phyloP scores from a whole-genome alignment of 2,113 vertebrate genomes.

The Procavia capensis region DNA sequence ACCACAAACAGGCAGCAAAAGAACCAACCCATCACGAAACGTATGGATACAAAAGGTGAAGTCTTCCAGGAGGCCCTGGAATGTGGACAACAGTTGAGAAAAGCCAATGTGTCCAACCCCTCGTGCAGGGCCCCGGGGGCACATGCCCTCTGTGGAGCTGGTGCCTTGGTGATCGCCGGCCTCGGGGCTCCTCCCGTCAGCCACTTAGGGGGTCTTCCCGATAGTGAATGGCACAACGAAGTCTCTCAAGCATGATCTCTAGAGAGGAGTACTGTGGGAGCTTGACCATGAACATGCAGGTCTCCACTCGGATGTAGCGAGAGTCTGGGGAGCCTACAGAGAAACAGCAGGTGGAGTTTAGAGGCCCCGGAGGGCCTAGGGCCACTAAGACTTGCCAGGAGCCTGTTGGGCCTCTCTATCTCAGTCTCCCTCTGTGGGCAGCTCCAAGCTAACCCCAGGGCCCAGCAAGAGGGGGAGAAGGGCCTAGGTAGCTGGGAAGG shows the following conservation, averaged over 20 bases:
- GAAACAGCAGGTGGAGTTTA: neutral
- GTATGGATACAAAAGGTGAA: constrained; percentile 85
- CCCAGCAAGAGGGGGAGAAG: neutral
- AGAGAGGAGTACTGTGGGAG: constrained; percentile 98
- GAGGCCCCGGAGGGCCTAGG: neutral
- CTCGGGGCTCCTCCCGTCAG: constrained; percentile 81
- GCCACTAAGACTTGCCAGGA: no score
- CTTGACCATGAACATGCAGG: constrained; percentile 99
- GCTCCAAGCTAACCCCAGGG: neutral
- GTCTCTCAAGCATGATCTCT: constrained; percentile 97
- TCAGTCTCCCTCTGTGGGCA: no score
- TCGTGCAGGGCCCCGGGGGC: constrained; percentile 68
- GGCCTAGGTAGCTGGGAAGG: no score
- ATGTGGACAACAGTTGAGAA: constrained; percentile 77
- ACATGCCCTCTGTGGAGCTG: neutral
- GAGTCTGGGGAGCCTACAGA: constrained; percentile 94
- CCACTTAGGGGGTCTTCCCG: constrained; percentile 98
- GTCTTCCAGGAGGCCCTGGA: constrained; percentile 83
- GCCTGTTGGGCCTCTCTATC: neutral
- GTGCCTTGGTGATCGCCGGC: constrained; percentile 51
- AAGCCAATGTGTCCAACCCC: constrained; percentile 79
- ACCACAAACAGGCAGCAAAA: constrained; percentile 89
- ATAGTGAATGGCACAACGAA: constrained; percentile 98
- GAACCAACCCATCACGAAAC: constrained; percentile 88
- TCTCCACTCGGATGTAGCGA: constrained; percentile 97